Evolutionary conservation across 2,888 invertebrate species (phyloP).

Genomic region (Oligia latruncula): DNA sequence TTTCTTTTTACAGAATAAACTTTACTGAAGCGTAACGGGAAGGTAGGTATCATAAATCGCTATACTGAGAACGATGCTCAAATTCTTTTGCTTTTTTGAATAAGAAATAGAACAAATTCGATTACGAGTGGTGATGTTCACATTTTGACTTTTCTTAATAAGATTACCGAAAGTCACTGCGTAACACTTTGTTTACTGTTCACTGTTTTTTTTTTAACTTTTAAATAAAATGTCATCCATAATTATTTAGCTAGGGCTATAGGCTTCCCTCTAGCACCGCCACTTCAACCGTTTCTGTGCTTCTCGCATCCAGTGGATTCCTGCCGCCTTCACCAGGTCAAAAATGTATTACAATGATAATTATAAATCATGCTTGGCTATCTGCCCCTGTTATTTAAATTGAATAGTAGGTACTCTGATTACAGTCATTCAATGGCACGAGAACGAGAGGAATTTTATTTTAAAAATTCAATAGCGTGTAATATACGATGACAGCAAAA

Average conservation of each 20-base stretch:
- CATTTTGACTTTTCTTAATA: slow-evolving; percentile 26
- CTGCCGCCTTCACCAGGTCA: not conserved
- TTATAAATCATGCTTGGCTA: slow-evolving; percentile 42
- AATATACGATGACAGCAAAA: slow-evolving; percentile 76
- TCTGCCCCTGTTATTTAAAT: slow-evolving; percentile 44
- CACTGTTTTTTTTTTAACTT: not conserved
- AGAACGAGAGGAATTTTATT: slow-evolving; percentile 74
- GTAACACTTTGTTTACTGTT: slow-evolving; percentile 7
- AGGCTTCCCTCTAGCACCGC: not conserved
- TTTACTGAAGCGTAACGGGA: slow-evolving; percentile 65
- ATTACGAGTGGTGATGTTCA: slow-evolving; percentile 40
- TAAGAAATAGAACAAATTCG: slow-evolving; percentile 52
- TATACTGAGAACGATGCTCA: slow-evolving; percentile 48
- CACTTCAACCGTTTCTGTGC: not conserved
- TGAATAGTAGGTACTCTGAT: slow-evolving; percentile 54
- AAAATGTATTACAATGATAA: not conserved
- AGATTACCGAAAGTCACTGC: slow-evolving; percentile 15
- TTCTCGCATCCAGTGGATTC: not conserved
- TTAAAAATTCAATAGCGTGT: slow-evolving; percentile 73
- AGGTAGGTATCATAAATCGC: slow-evolving; percentile 64
- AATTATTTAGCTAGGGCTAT: not conserved
- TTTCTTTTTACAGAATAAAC: slow-evolving; percentile 64
- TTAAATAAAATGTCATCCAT: slow-evolving; percentile 3
- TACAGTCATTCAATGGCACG: slow-evolving; percentile 71
- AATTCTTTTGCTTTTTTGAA: slow-evolving; percentile 59